These are phyloP conservation scores for Nephrocerus scutellatus DNA, from an alignment of 2,888 invertebrate species.

Conservation along the genomic window DNA sequence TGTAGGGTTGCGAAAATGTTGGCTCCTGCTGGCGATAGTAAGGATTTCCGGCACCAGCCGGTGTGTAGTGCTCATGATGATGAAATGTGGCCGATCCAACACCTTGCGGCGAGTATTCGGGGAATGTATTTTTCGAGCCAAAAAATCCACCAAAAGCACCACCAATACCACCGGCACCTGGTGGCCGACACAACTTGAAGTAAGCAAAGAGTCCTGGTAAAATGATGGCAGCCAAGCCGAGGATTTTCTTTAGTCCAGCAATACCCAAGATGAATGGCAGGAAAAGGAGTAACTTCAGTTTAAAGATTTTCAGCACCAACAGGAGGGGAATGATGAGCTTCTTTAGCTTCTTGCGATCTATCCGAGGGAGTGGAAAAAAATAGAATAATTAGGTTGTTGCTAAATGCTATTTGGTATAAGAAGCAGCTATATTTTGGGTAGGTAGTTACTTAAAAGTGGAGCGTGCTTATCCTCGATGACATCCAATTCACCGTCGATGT, in stretches of 20 bases:
- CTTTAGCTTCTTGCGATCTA: constrained; percentile 74
- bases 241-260: constrained; percentile 76
- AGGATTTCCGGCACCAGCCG: constrained; percentile 26
- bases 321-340: constrained; percentile 76
- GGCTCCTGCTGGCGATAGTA: constrained; percentile 39
- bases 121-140: constrained; percentile 43
- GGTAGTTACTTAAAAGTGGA: constrained; percentile 66
- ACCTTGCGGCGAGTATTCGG: constrained; percentile 67
- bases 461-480: constrained; percentile 76
- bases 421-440: neutral
- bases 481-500: constrained; percentile 76
- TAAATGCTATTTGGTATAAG: constrained; percentile 1
- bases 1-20: constrained; percentile 41
- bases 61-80: constrained; percentile 47
- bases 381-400: constrained; percentile 3
- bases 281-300: constrained; percentile 72
- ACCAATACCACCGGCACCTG: constrained; percentile 51
- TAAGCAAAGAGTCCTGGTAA: constrained; percentile 76
- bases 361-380: constrained; percentile 26
- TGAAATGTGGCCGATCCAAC: constrained; percentile 60
- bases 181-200: constrained; percentile 76
- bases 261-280: constrained; percentile 75
- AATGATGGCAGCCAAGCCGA: constrained; percentile 71
- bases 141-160: constrained; percentile 40
- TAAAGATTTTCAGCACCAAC: constrained; percentile 74